These are phyloP conservation scores for Petroica traversi DNA, from an alignment of 2,113 vertebrate species.

Conservation along the genomic window DNA sequence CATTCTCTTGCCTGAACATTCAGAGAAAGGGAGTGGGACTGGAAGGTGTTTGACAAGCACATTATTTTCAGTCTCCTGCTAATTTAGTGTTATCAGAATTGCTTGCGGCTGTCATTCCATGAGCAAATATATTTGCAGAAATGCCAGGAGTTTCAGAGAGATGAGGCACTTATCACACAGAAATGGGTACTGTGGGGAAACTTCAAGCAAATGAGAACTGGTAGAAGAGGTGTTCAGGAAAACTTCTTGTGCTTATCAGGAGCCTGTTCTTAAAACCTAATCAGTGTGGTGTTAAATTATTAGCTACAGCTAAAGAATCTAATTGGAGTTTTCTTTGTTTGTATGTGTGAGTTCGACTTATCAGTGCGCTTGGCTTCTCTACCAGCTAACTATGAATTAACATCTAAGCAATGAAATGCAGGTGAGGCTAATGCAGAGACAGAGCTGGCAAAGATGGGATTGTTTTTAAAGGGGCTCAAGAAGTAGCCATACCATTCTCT, in stretches of 20 bases:
- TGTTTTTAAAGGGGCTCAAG: neutral
- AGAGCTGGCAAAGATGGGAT: neutral
- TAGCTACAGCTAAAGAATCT: neutral
- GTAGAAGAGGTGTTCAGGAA: neutral
- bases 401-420: neutral
- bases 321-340: neutral
- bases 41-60: constrained; percentile 11
- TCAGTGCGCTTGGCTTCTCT: neutral
- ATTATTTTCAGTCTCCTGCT: constrained; percentile 26
- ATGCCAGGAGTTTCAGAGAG: neutral
- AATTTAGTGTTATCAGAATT: constrained; percentile 27
- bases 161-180: neutral
- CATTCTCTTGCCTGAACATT: neutral
- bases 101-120: neutral
- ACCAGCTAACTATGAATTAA: neutral
- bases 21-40: neutral
- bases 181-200: neutral
- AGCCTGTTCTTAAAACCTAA: neutral
- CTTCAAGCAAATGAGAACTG: neutral
- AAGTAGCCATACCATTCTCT: neutral
- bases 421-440: neutral
- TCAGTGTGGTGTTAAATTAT: neutral
- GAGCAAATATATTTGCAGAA: constrained; percentile 17
- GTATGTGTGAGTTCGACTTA: neutral
- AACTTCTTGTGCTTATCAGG: neutral